Evolutionary conservation across 1,140 invertebrate species (phyloP).

Genomic region (Cydia pomonella): DNA sequence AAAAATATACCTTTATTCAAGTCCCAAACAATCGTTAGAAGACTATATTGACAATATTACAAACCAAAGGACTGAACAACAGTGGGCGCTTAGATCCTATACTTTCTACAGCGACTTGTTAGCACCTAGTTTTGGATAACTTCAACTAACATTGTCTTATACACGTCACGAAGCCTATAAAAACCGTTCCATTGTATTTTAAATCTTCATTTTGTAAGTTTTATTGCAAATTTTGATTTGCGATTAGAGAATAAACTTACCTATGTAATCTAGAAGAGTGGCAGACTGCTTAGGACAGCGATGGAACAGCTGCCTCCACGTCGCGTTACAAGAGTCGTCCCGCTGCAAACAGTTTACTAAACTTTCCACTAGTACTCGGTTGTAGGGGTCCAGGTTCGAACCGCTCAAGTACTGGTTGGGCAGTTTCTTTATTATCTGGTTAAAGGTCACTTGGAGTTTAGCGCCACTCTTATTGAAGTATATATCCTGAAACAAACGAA

Average conservation of each 20-base stretch:
- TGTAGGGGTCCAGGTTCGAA: conserved; percentile 57
- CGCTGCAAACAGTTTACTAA: conserved; percentile 60
- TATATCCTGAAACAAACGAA: conserved; percentile 66
- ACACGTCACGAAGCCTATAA: too few species aligned
- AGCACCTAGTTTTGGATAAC: too few species aligned
- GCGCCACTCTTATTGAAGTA: conserved; percentile 70
- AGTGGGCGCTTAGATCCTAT: too few species aligned
- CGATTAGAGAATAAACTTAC: conserved; percentile 45
- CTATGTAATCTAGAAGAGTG: conserved; percentile 70
- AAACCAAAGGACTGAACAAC: too few species aligned
- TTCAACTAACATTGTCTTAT: too few species aligned
- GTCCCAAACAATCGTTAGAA: too few species aligned
- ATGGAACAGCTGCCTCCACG: conserved; percentile 72
- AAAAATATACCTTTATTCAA: too few species aligned
- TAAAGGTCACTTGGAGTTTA: conserved; percentile 75
- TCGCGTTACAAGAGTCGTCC: conserved; percentile 72
- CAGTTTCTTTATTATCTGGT: conserved; percentile 74
- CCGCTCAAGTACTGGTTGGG: conserved; percentile 72
- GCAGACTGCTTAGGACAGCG: conserved; percentile 71
- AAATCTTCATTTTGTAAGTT: background rate
- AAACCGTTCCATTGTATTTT: too few species aligned
- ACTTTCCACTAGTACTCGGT: conserved; percentile 60
- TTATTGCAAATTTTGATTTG: background rate
- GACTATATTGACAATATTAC: conserved; percentile 4
- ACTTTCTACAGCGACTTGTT: too few species aligned